phyloP scores from a whole-genome alignment of 2,797 vertebrate genomes.

The Sus cebifrons region DNA sequence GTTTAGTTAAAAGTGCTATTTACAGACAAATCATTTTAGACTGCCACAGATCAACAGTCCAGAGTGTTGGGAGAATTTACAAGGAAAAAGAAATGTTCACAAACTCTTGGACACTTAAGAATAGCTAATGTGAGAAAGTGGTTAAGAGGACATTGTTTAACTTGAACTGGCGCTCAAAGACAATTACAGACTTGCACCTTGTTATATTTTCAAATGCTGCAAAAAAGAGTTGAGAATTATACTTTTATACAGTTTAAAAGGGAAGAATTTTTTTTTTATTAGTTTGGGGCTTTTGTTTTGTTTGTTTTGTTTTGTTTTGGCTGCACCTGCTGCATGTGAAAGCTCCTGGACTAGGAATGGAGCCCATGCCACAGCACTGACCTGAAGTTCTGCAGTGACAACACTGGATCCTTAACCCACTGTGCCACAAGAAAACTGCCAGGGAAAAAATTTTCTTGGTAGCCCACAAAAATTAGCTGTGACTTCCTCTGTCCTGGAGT shows the following conservation, averaged over 20 bases:
- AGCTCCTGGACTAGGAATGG: too few species aligned
- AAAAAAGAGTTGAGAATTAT: constrained; percentile 65
- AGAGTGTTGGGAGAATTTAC: constrained; percentile 31
- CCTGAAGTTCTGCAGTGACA: too few species aligned
- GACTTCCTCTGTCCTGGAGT: not conserved
- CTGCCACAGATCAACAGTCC: constrained; percentile 8
- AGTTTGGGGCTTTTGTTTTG: too few species aligned
- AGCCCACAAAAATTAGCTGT: not conserved
- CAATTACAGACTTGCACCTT: constrained; percentile 47
- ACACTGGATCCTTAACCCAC: too few species aligned
- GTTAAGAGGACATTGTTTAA: constrained; percentile 54
- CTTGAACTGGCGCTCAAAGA: constrained; percentile 50
- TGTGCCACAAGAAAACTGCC: too few species aligned
- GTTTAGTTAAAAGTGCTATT: constrained; percentile 71
- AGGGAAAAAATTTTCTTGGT: not conserved
- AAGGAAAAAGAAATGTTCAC: constrained; percentile 62
- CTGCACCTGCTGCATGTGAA: too few species aligned
- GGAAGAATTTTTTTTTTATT: not conserved
- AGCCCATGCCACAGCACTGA: too few species aligned
- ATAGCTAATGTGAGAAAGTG: constrained; percentile 24
- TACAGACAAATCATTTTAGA: constrained; percentile 58
- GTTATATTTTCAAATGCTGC: constrained; percentile 50
- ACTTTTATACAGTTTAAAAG: constrained; percentile 46
- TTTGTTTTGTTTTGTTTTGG: too few species aligned
- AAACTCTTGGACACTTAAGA: constrained; percentile 55